These are phyloP conservation scores for Gobiocypris rarus DNA, from an alignment of 2,113 vertebrate genomes.

Conservation along the genomic window DNA sequence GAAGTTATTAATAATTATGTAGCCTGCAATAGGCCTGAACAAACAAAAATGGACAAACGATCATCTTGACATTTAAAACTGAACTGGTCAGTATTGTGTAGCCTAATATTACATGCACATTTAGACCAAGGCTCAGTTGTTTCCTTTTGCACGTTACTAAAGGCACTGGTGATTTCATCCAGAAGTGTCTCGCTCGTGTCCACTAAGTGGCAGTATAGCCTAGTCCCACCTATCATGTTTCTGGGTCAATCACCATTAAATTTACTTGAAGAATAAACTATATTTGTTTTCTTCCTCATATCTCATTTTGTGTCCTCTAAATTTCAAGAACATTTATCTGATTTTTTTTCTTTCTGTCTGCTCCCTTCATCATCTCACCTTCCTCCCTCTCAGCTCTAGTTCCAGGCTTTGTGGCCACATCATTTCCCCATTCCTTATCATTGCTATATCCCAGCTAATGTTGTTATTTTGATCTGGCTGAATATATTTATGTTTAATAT, in stretches of 20 bases:
- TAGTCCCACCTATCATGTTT: not conserved
- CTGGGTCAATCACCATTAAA: not conserved
- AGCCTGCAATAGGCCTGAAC: too few species aligned
- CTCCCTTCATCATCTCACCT: not conserved
- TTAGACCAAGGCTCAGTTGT: not conserved
- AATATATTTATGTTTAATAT: not conserved
- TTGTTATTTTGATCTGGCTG: not conserved
- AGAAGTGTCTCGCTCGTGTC: not conserved
- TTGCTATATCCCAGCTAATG: not conserved
- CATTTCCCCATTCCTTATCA: not conserved
- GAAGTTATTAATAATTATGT: too few species aligned
- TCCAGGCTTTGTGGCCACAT: not conserved
- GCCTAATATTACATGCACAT: not conserved
- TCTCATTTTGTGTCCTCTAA: not conserved
- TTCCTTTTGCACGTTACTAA: not conserved
- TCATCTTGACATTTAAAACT: not conserved
- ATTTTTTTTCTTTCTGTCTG: not conserved
- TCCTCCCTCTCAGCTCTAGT: not conserved
- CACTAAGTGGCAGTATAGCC: constrained; percentile 46
- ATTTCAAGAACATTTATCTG: not conserved
- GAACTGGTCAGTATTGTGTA: not conserved
- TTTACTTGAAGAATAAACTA: not conserved
- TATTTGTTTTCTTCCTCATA: not conserved
- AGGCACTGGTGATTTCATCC: not conserved
- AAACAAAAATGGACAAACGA: not conserved